Base-by-base conservation (phyloP, 2,888 invertebrate genomes). In the Xanthorhoe spadicearia region DNA sequence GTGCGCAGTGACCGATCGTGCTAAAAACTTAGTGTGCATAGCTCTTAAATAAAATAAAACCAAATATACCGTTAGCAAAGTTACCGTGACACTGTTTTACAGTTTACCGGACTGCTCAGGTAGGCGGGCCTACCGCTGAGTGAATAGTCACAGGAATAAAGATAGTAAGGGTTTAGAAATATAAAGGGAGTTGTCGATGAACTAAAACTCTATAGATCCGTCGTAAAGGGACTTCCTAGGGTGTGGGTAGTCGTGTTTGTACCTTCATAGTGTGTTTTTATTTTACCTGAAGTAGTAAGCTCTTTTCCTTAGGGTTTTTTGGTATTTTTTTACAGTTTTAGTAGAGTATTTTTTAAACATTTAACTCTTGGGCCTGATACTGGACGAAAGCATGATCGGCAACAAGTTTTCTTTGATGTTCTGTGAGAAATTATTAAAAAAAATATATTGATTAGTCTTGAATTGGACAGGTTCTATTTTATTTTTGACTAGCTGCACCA, bases 91-190 rank as follows among this genome's bases (percentile, higher is more conserved):
- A 51, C 52, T 23, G 49, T 66, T 61, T 66, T 58, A 66, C 61
- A 57, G 66, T 66, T 57, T 61, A 57, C 66, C 53, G 57, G 66
- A 61, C 61, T 52, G 46, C 54, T 53, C 50, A 54, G 50, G 19
- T 32, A 57, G 57, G 61, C 35, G 10, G 19, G 56, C 28, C 50
- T 57, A 56, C 49, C 66, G 61, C 46, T 53, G 66, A 64, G 57
- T 64, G 53, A 66, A 57, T 61, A 53, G 52, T 49, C 52, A 61
- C 52, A 59, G 51, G 23, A 58, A 58, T 63, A 58, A 63, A 63
- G 63, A 63, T 63, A 63, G 63, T 58, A 35, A 58, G 53, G 63
- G 63, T 46, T 35, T 52, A 57, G 43, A 63, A 52, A 55, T 61
- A 53, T 62, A 62, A 53, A 61, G 35, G 48, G 13, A 57, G 51